Conservation (phyloP, 2,888 invertebrate species). For the Argynnis bischoffii region DNA sequence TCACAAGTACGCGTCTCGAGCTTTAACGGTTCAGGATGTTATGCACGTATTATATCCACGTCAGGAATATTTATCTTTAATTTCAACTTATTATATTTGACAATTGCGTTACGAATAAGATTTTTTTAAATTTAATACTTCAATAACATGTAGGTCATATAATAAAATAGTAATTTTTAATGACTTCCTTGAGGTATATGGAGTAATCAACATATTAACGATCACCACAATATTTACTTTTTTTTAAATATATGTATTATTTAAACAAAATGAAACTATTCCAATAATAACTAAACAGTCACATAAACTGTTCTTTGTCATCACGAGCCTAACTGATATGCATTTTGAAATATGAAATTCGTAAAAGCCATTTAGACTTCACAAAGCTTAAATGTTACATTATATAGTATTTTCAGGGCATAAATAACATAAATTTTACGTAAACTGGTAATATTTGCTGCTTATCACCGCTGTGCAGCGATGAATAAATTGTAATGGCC, state of each 20-base stretch:
- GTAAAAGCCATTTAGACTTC: constrained; percentile 1
- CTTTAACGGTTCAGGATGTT: constrained; percentile 19
- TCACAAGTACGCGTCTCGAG: constrained; percentile 31
- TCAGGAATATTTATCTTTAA: neutral
- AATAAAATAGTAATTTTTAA: too few species aligned
- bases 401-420: constrained; percentile 18
- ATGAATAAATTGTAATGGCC: constrained; percentile 31
- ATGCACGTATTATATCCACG: constrained; percentile 10
- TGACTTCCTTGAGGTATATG: too few species aligned
- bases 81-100: too few species aligned
- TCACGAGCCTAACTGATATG: neutral
- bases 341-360: neutral
- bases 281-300: too few species aligned
- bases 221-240: too few species aligned
- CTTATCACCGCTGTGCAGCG: constrained; percentile 36
- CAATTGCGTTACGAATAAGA: too few species aligned
- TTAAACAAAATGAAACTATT: too few species aligned
- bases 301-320: neutral
- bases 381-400: constrained; percentile 16
- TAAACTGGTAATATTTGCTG: constrained; percentile 34
- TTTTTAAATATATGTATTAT: too few species aligned
- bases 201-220: too few species aligned
- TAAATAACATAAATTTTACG: constrained; percentile 33
- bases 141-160: too few species aligned
- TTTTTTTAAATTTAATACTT: too few species aligned